A percentile compares a stretch with the other conserved stretches of the same genome.
Conservation (phyloP, 1,140 invertebrate genomes). For the Luehdorfia chinensis region DNA sequence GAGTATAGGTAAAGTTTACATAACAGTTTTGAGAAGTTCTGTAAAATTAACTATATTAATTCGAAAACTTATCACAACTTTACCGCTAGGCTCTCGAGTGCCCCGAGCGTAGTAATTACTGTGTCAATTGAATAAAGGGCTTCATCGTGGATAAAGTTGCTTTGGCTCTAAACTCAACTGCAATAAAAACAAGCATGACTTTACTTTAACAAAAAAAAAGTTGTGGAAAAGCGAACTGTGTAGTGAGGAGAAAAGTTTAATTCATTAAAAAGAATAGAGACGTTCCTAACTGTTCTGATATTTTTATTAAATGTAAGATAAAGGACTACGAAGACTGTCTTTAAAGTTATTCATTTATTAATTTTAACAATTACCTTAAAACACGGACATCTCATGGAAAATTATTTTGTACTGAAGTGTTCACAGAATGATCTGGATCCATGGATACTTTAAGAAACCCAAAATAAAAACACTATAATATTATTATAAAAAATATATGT, state of each 20-base stretch:
- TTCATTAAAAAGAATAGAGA: not conserved
- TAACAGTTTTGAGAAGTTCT: conserved; percentile 46
- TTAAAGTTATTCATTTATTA: no score
- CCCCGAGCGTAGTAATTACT: conserved; percentile 40
- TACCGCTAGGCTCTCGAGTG: conserved; percentile 28
- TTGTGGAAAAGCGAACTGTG: not conserved
- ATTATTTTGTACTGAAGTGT: no score
- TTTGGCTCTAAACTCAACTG: conserved; percentile 20
- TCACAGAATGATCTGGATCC: no score
- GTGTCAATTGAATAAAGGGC: conserved; percentile 20
- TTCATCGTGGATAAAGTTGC: conserved; percentile 8
- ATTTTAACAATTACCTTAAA: no score
- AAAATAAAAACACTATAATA: no score
- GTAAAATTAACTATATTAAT: conserved; percentile 60
- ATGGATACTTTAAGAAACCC: no score
- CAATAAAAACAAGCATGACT: conserved; percentile 9
- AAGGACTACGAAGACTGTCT: no score
- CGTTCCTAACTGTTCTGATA: not conserved
- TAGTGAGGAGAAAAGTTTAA: conserved; percentile 3
- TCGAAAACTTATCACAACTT: conserved; percentile 51
- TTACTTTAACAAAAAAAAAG: conserved; percentile 2
- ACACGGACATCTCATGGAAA: no score
- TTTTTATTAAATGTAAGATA: no score
- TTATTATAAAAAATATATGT: no score
- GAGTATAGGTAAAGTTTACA: no score